Conservation (phyloP, 2,888 invertebrate species). For the Cybosia mesomella region DNA sequence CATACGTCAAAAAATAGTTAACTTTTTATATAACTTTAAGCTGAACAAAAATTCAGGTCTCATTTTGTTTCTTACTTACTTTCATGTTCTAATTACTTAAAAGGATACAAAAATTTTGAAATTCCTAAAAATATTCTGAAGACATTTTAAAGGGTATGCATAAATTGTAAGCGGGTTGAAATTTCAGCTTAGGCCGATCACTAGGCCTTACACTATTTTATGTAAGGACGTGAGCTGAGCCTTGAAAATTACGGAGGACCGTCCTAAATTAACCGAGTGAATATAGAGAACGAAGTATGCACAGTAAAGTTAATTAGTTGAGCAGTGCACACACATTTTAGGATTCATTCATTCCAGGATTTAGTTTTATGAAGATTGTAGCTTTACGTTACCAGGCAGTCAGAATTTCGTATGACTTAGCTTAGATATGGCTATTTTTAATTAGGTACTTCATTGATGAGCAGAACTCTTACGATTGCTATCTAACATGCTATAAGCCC, state of each 20-base stretch:
- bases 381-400: neutral
- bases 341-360: conserved; percentile 1
- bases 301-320: conserved; percentile 25
- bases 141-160: conserved; percentile 16
- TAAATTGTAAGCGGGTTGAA: conserved; percentile 30
- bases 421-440: neutral
- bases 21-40: too few relatives aligned
- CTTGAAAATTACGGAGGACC: conserved; percentile 37
- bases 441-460: neutral
- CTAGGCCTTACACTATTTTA: conserved; percentile 43
- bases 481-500: neutral
- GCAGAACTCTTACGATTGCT: neutral
- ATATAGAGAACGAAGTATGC: conserved; percentile 25
- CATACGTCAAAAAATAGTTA: too few relatives aligned
- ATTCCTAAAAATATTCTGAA: conserved; percentile 23
- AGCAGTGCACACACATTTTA: conserved; percentile 10
- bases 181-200: conserved; percentile 33
- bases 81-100: neutral
- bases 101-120: conserved; percentile 8
- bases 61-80: neutral
- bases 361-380: conserved; percentile 11
- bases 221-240: conserved; percentile 35
- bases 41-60: neutral
- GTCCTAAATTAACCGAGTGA: conserved; percentile 44
- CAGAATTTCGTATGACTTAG: neutral